Conservation (phyloP, 64 coral and sea anemone species). For the Catalaphyllia jardinei region DNA sequence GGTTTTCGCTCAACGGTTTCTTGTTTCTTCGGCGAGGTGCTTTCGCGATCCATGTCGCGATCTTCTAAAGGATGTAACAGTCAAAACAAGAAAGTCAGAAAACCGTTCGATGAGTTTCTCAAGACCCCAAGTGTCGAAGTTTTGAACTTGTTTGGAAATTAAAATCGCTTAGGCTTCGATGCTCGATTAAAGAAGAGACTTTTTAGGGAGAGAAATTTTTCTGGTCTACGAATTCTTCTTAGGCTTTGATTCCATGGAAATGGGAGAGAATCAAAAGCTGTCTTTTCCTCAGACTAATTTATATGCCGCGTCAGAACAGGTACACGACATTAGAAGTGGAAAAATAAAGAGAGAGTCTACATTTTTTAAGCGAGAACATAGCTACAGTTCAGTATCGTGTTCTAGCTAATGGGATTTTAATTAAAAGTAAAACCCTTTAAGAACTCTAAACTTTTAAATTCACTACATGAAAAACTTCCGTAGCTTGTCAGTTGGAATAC, state of each 20-base stretch:
- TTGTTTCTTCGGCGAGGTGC: conserved; percentile 63
- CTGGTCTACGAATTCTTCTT: neutral
- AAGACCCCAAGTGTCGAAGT: neutral
- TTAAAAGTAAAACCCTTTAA: conserved; percentile 84
- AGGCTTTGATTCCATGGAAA: conserved; percentile 6
- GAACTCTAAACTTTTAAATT: conserved; percentile 59
- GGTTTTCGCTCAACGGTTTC: conserved; percentile 68
- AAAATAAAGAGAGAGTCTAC: conserved; percentile 61
- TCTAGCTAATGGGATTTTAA: conserved; percentile 85
- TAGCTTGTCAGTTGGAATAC: conserved; percentile 13
- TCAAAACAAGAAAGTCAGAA: conserved; percentile 36
- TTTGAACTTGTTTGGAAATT: neutral
- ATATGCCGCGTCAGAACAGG: neutral
- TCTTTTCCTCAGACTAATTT: neutral
- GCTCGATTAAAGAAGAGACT: neutral
- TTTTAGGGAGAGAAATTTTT: neutral
- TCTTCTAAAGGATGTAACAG: conserved; percentile 55
- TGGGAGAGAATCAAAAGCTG: neutral
- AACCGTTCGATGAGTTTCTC: neutral
- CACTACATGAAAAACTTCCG: conserved; percentile 42
- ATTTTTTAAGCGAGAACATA: conserved; percentile 56
- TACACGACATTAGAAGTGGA: neutral
- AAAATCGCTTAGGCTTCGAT: neutral
- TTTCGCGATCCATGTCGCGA: conserved; percentile 73
- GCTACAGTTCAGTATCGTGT: conserved; percentile 62